Evolutionary conservation across 2,113 vertebrate species (phyloP).

Genomic region (Ursus arctos): DNA sequence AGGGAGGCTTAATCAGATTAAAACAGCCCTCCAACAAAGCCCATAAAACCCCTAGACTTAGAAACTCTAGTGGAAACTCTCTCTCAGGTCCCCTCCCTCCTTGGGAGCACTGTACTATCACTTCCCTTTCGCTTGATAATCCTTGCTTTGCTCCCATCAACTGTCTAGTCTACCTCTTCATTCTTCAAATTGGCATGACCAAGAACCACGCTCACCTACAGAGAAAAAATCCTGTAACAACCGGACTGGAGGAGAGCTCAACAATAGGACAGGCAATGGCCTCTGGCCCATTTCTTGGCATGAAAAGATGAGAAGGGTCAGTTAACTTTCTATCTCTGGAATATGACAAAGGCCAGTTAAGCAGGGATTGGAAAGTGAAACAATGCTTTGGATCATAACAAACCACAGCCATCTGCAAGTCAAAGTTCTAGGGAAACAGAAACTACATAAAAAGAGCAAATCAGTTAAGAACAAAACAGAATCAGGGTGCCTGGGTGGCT

Average conservation of each 20-base stretch:
- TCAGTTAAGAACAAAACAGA: not conserved
- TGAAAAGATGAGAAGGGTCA: not conserved
- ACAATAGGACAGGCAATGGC: not conserved
- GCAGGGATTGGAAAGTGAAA: not conserved
- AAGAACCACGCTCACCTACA: too few relatives aligned
- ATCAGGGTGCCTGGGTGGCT: not conserved
- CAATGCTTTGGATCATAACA: slow-evolving; percentile 8
- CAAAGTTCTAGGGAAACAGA: not conserved
- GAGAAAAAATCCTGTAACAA: too few relatives aligned
- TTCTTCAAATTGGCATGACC: too few relatives aligned
- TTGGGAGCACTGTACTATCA: too few relatives aligned
- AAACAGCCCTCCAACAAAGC: too few relatives aligned
- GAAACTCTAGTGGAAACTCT: not conserved
- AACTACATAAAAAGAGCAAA: not conserved
- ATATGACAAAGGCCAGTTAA: not conserved
- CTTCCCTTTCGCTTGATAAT: too few relatives aligned
- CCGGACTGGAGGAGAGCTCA: not conserved
- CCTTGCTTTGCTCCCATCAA: too few relatives aligned
- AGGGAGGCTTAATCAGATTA: too few relatives aligned
- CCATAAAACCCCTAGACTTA: too few relatives aligned
- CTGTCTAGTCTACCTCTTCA: too few relatives aligned
- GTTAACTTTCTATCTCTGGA: slow-evolving; percentile 5
- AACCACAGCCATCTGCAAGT: not conserved
- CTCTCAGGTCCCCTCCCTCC: too few relatives aligned
- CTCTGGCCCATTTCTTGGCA: not conserved